A percentile compares a stretch with the other conserved stretches of the same genome.
These are phyloP conservation scores for Drosophila ohnishii DNA, from an alignment of 1,140 invertebrate genomes.

Conservation along the genomic window DNA sequence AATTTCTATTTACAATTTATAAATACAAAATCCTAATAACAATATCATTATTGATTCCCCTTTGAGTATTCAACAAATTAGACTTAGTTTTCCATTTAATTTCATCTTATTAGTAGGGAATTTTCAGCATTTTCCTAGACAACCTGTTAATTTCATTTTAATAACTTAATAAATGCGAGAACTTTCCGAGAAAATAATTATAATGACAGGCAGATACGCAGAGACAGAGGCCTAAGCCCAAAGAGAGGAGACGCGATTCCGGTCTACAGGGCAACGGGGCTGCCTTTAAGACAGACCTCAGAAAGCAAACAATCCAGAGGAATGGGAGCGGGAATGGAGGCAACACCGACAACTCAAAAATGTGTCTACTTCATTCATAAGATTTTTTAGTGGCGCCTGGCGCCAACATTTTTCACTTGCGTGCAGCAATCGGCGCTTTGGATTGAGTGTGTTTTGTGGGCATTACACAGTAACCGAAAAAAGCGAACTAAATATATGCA, in stretches of 20 bases:
- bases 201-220: conserved; percentile 51
- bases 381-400: conserved; percentile 80
- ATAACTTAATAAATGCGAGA: conserved; percentile 76
- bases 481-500: not conserved
- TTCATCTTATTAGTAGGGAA: conserved; percentile 49
- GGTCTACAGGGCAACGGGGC: conserved; percentile 26
- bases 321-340: conserved; percentile 2
- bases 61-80: not conserved
- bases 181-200: conserved; percentile 65
- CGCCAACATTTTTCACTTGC: conserved; percentile 80
- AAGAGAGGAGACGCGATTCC: conserved; percentile 57
- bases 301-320: conserved; percentile 27
- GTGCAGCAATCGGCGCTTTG: conserved; percentile 65
- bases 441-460: conserved; percentile 25
- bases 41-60: not conserved
- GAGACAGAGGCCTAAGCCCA: conserved; percentile 15
- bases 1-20: not conserved
- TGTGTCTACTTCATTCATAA: conserved; percentile 81
- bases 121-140: conserved; percentile 48
- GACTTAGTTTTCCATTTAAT: not conserved
- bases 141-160: conserved; percentile 66
- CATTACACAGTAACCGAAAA: conserved; percentile 16
- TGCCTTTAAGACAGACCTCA: conserved; percentile 38
- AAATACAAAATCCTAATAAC: not conserved
- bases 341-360: conserved; percentile 60